Evolutionary conservation across 2,888 invertebrate species (phyloP), one percentile per base, ranked within the genome.

Genomic region (Physocephala rufipes): DNA sequence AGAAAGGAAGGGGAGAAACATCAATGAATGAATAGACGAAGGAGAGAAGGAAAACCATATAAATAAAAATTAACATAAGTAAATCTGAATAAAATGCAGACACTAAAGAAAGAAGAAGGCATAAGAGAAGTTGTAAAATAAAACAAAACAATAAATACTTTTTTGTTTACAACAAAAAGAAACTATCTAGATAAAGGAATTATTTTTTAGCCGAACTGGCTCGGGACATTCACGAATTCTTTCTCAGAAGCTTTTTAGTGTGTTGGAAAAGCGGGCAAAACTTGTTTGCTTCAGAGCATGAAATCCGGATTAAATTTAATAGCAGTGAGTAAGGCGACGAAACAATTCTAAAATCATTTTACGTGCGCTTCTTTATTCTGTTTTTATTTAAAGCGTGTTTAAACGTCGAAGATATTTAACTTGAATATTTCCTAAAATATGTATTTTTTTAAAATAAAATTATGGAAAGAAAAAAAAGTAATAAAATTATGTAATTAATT

Each of bases 251-350:
- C 63, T 63, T 63, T n/a, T 63, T 63, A 63, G 45, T 19, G 63
- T 45, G 47, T 63, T 63, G 36, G 9, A 36, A 7, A 7, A 36
- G 47, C 47, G 45, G 36, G 9, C 4, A 7, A 7, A 36, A 7
- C 5, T 36, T 36, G 15, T 45, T 62, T 62, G 45, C 21, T 43
- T 36, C 62, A 62, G 43, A 36, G 43, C 45, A 43, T 62, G 62
- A 36, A 62, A 62, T 62, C 43, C 36, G 62, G 62, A 62, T 62
- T 62, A 43, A 62, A 43, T n/a, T 62, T 62, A 62, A 62, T 62
- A 43, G 45, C 21, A 36, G 36, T 62, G 36, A 21, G 62, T 43
- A 62, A n/a, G 43, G 45, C 19, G 15, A 21, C 19, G n/a, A n/a
- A 62, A 62, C 21, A 36, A 45, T 19, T 55, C 12, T 53, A 12